Percentiles rank a stretch among this genome's conserved stretches.
These are phyloP conservation scores for Tadarida brasiliensis DNA, from an alignment of 2,797 vertebrate genomes.

Conservation along the genomic window DNA sequence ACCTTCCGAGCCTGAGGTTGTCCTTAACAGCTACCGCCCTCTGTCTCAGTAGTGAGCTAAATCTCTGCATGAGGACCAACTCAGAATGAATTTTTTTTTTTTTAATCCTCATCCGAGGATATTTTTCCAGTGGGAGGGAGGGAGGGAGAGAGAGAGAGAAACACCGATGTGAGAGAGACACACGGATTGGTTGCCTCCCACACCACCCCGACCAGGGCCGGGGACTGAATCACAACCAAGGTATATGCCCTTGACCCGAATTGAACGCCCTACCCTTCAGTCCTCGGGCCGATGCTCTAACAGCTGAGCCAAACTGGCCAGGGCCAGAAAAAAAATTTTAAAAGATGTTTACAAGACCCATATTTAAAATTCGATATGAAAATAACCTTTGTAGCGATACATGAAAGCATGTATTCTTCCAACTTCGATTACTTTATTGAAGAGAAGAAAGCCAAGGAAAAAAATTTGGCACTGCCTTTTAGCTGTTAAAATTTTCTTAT, in stretches of 20 bases:
- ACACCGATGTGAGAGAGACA: too few relatives aligned
- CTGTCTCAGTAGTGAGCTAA: neutral
- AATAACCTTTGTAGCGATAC: conserved; percentile 14
- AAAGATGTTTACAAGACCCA: neutral
- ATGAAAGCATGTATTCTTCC: conserved; percentile 37
- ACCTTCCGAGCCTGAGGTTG: neutral
- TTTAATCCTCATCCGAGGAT: too few relatives aligned
- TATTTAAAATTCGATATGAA: conserved; percentile 44
- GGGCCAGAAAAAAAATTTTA: neutral
- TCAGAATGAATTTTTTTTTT: neutral
- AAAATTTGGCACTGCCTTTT: neutral
- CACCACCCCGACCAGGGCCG: too few relatives aligned
- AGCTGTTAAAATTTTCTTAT: conserved; percentile 18
- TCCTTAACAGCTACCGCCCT: neutral
- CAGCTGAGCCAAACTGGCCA: too few relatives aligned
- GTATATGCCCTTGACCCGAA: too few relatives aligned
- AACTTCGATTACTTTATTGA: conserved; percentile 24
- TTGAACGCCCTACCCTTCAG: too few relatives aligned
- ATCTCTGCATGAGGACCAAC: neutral
- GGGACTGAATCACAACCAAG: too few relatives aligned
- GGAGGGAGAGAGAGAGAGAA: too few relatives aligned
- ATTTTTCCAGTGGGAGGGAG: too few relatives aligned
- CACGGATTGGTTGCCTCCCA: too few relatives aligned
- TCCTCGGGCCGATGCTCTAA: too few relatives aligned
- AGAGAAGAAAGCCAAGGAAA: conserved; percentile 23